phyloP scores from a whole-genome alignment of 2,797 vertebrate genomes.

The Xenentodon cancila region DNA sequence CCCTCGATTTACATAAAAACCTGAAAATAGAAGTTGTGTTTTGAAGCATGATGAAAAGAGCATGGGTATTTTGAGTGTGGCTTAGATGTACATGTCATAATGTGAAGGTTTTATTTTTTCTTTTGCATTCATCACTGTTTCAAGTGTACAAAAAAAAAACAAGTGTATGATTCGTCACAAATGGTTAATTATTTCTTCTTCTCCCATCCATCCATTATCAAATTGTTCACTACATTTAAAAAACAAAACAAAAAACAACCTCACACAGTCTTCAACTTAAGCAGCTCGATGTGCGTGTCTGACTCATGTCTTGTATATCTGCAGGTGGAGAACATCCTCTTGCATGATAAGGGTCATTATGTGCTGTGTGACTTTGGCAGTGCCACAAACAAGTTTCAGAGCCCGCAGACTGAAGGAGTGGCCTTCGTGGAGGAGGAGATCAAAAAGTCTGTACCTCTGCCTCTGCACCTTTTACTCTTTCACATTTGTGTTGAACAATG shows the following conservation, averaged over 20 bases:
- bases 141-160: background rate
- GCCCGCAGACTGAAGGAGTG: conserved; percentile 93
- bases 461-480: background rate
- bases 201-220: no score
- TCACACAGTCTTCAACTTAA: background rate
- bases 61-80: no score
- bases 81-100: no score
- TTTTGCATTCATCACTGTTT: conserved; percentile 3
- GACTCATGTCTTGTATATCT: conserved; percentile 19
- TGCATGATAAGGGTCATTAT: conserved; percentile 97
- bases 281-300: background rate
- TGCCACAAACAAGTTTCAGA: conserved; percentile 96
- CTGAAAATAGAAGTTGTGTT: no score
- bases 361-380: conserved; percentile 98
- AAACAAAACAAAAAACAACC: no score
- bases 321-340: conserved; percentile 97
- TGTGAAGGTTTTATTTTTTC: no score
- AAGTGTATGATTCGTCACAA: no score
- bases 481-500: background rate
- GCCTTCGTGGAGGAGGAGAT: conserved; percentile 95
- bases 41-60: no score
- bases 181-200: no score
- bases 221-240: background rate
- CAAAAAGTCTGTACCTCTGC: conserved; percentile 89
- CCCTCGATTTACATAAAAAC: background rate